A percentile compares a stretch with the other conserved stretches of the same genome.
Conservation (phyloP, 2,113 vertebrate species). For the Sorex fumeus region DNA sequence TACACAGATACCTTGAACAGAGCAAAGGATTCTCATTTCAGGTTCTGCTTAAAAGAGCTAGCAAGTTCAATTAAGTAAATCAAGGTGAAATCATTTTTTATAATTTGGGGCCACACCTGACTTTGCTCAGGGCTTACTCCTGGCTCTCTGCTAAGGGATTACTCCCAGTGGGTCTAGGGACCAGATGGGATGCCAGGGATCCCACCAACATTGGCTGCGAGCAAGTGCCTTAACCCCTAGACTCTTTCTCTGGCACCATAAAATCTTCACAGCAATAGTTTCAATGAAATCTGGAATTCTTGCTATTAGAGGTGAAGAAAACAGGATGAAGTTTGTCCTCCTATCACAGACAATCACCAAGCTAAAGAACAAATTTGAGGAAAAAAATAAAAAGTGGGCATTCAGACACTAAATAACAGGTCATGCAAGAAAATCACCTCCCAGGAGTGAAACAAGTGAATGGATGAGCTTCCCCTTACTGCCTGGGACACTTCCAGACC, state of each 20-base stretch:
- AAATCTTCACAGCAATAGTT: neutral
- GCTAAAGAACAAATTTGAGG: no score
- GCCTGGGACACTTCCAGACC: neutral
- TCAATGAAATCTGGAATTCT: neutral
- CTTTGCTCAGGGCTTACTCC: no score
- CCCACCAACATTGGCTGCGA: no score
- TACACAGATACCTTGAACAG: no score
- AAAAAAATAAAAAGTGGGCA: neutral
- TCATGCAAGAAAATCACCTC: neutral
- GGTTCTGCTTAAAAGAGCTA: neutral
- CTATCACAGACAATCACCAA: neutral
- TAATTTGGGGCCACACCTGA: no score
- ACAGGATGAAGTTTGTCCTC: neutral
- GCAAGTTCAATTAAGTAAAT: slow-evolving; percentile 13
- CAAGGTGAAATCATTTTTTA: neutral
- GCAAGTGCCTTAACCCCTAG: no score
- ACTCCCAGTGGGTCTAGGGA: no score
- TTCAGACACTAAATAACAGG: neutral
- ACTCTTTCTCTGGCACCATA: no score
- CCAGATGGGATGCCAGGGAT: no score
- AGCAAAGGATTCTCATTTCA: neutral
- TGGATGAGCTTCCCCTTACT: neutral
- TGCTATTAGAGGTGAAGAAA: neutral
- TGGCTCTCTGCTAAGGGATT: no score
- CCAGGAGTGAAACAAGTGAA: neutral